Base-by-base conservation (phyloP, 2,888 invertebrate genomes). In the Catocala fraxini region DNA sequence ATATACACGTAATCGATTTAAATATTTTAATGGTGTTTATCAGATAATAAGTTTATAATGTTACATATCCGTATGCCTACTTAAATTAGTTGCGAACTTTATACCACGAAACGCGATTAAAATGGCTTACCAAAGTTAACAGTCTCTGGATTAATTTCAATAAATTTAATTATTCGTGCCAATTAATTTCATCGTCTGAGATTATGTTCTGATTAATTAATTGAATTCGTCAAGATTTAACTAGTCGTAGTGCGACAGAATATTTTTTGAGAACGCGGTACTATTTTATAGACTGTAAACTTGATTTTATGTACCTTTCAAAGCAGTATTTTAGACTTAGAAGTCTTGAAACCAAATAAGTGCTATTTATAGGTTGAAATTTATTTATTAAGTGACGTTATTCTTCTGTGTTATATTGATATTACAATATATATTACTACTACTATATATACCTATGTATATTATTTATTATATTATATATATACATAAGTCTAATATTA, bases 141-240 rank as follows among this genome's bases (percentile, higher is more conserved):
- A 71, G 62, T 70, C 48, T 68, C 51, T 59, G 71, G 77, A 81
- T 81, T 78, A 77, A 70, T 77, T 75, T 72, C 59, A 73, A 80
- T 80, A 69, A 82, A 78, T 77, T 79, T 77, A 68, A 75, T 80
- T 81, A 79, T 74, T 75, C 71, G 59, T 65, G 66, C 63, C 73
- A 73, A 81, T 80, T 77, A 77, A 83, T 79, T 81, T 80, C 68
- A 71, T 75, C 65, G 72, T 64, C 58, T 70, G 15, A 70, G 77
- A 79, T 81, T 77, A 77, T 70, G 66, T 71, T 62, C 70, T 74
- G 68, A 78, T 75, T 79, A 71, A 79, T 77, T 76, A 76, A 80
- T 79, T 70, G 59, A 74, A 75, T 78, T 77, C 61, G 55, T 73
- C 70, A 73, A 71, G 68, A 73, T 75, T 70, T 66, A 47, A 63